Evolutionary conservation across 2,113 vertebrate genomes (phyloP), one percentile per base, ranked within the genome.

Genomic region (Tonatia bakeri): DNA sequence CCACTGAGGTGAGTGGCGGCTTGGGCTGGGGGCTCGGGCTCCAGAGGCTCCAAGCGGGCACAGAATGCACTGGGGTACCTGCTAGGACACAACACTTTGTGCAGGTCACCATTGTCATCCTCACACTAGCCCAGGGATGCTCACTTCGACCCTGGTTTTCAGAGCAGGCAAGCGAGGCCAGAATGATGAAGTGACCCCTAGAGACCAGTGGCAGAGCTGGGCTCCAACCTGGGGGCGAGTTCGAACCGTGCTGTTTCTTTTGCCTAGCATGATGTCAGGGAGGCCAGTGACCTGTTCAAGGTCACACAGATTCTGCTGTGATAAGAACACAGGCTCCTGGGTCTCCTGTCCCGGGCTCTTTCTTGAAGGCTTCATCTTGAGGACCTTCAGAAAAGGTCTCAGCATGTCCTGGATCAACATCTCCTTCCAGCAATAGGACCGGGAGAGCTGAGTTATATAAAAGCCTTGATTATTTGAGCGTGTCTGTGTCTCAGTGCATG

Each of bases 51-150:
- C 3, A 2, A 1, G 4, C 5, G 26, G 40, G 22, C 24, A 6
- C 14, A 13, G 73, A 17, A 28, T 1, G 22, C 17, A 9, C 20
- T 28, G 50, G 24, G 8, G 38, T 5, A 9, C 45, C 80, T 64
- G 69, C 28, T 2, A 15, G 79, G 40, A 38, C 13, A 24, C 19
- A 17, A 26, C 0, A 0, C 33, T 38, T 16, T 3, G 33, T 50
- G 13, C 61, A 13, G 14, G 11, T 20, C 11, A 13, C 45, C 1
- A 0, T 2, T 31, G 31, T 33, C 19, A 28, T 5, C 52, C 28
- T 28, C 28, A 1, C 38, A 8, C 4, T 0, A 19, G 59, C 75
- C 28, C 3, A 0, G 0, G 11, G 47, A 11, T 17, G 14, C 12
- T n/a, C n/a, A 11, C 0, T 5, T 24, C 0, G 31, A 67, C 38